Base-by-base conservation (phyloP, 2,797 vertebrate genomes). In the Molossus molossus region DNA sequence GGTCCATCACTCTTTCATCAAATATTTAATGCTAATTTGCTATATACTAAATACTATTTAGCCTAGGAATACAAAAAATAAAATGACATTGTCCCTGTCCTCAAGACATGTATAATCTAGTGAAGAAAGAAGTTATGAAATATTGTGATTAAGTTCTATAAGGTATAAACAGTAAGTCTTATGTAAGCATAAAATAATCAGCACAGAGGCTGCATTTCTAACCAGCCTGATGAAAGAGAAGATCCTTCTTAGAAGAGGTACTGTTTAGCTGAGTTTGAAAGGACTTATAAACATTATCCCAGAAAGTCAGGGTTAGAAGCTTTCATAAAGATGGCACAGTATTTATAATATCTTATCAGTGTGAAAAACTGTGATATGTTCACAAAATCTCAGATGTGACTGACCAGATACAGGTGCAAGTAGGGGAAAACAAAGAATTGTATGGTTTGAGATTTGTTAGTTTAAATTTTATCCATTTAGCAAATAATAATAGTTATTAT, bases 21-120 rank as follows among this genome's bases (percentile, higher is more conserved):
- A 91, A 94, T 77, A 92, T 29, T 67, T 27, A 88, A 85, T 64
- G 76, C 6, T n/a, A 86, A 55, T 79, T 40, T 82, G 9, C 48
- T 70, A 33, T 17, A 75, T 53, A 62, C 12, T 72, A 77, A 33
- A 67, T 45, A 81, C 10, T 3, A 0, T 25, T 77, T 91, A 37
- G 21, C 25, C 40, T 67, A 58, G 15, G 15, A 88, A 91, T 29
- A 82, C 29, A 75, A 82, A 88, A 88, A 76, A 37, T 50, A 62
- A 76, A 93, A 86, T 65, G 37, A 85, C 48, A 70, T 20, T 73
- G 20, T 72, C 45, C 10, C 29, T 93, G n/a, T n/a, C 40, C 62
- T 86, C 65, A 58, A 81, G 40, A 83, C 40, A 77, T 58, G 48
- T 82, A 83, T 15, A 83, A 55, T 83, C 27, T 79, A 57, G 33